Evolutionary conservation across 1,140 invertebrate species (phyloP), one percentile per base, ranked within the genome.

Genomic region (Drosophila pectinifera): DNA sequence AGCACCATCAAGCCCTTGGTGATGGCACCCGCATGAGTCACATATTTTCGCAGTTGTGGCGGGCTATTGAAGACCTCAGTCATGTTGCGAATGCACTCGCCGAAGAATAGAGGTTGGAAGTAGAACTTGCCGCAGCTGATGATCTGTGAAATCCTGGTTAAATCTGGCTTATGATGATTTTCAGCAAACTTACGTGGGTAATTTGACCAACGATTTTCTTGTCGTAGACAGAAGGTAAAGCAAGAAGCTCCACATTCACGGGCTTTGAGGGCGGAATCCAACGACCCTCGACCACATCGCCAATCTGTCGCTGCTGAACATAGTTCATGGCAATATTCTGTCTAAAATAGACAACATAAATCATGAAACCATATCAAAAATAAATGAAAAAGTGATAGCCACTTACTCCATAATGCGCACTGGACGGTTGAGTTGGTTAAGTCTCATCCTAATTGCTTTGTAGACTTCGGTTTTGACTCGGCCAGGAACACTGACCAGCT

Each of bases 361-460:
- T n/a, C n/a, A n/a, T n/a, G n/a, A n/a, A n/a, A n/a, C n/a, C n/a
- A n/a, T n/a, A n/a, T n/a, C n/a, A n/a, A n/a, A n/a, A n/a, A n/a
- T n/a, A n/a, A n/a, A n/a, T n/a, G n/a, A n/a, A n/a, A n/a, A n/a
- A n/a, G n/a, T 10, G 13, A 18, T 62, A 5, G 5, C 1, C 39
- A 75, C 70, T 63, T 81, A 90, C 63, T 89, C 73, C 68, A 93
- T 92, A 10, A 95, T 83, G 8, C 93, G 91, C 24, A 96, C 91
- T 1, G 86, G 80, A 24, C 95, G 93, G 1, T 73, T 76, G 1
- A 92, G 49, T 36, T 93, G 92, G 5, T 94, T 78, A 24, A 95
- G 94, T 73, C 96, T 93, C 80, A 96, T 93, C 91, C 96, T 96
- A 0, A 98, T 78, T 4, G 96, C 96, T 76, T 95, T 95, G 92